Evolutionary conservation across 1,140 invertebrate genomes (phyloP).

Genomic region (Platyscapa corneri): DNA sequence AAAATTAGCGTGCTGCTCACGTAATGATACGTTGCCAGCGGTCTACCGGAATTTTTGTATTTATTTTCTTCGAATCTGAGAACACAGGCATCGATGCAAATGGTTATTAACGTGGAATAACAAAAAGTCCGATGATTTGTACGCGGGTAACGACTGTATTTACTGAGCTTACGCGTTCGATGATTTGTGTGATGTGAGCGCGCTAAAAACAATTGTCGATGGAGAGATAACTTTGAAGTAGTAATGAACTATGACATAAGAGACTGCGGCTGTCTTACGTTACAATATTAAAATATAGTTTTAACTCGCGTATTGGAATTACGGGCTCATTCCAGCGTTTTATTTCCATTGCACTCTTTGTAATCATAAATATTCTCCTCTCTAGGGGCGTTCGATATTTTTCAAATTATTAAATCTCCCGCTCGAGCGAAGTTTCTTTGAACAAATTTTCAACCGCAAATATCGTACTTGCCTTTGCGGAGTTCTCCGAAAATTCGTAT

Average conservation of each 20-base stretch:
- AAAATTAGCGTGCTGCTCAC: constrained; percentile 18
- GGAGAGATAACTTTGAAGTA: not conserved
- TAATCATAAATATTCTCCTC: no score
- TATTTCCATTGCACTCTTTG: no score
- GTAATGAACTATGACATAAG: not conserved
- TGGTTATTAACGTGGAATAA: constrained; percentile 23
- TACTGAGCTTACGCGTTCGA: not conserved
- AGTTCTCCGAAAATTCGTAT: no score
- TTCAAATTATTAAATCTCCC: no score
- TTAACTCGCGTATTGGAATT: no score
- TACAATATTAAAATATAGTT: no score
- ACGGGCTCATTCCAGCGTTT: no score
- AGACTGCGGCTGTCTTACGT: no score
- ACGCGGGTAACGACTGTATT: constrained; percentile 32
- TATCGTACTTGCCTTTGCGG: no score
- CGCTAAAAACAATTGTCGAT: constrained; percentile 8
- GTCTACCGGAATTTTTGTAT: constrained; percentile 29
- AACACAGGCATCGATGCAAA: constrained; percentile 8
- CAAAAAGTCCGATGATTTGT: constrained; percentile 18
- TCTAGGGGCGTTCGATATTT: no score
- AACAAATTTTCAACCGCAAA: no score
- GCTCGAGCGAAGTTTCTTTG: no score
- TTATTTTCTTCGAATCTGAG: constrained; percentile 21
- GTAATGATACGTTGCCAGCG: constrained; percentile 38
- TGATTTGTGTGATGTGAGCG: not conserved